Conservation (phyloP, 1,140 invertebrate genomes). For the Phocides pigmalion region DNA sequence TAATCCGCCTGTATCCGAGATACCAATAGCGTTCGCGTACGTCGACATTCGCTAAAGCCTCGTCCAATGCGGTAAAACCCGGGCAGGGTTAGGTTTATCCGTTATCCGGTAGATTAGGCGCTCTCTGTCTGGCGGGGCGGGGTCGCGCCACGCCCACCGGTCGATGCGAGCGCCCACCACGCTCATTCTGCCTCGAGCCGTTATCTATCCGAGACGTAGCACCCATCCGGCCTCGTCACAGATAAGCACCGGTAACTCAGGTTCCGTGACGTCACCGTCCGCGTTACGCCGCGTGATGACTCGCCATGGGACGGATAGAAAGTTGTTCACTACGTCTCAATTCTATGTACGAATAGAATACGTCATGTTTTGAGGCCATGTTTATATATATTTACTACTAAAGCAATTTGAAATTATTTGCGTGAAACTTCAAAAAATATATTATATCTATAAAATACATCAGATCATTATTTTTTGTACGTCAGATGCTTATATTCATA, state of each 20-base stretch:
- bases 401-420: no score
- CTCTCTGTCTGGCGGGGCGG: slow-evolving; percentile 71
- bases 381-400: no score
- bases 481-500: no score
- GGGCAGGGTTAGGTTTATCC: slow-evolving; percentile 73
- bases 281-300: neutral
- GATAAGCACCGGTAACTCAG: slow-evolving; percentile 66
- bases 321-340: slow-evolving; percentile 7
- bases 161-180: slow-evolving; percentile 66
- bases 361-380: no score
- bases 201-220: slow-evolving; percentile 74
- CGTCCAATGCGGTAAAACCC: slow-evolving; percentile 64
- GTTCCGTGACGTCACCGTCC: slow-evolving; percentile 52
- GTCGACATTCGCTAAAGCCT: slow-evolving; percentile 64
- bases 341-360: neutral
- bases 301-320: slow-evolving; percentile 15
- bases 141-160: slow-evolving; percentile 74
- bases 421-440: no score
- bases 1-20: slow-evolving; percentile 76
- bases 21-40: slow-evolving; percentile 71
- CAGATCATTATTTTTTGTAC: no score
- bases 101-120: slow-evolving; percentile 78
- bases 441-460: no score
- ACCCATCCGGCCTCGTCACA: slow-evolving; percentile 71
- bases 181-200: slow-evolving; percentile 58